These are phyloP conservation scores for Himalopsyche kuldschensis DNA, from an alignment of 2,888 invertebrate species.

Conservation along the genomic window DNA sequence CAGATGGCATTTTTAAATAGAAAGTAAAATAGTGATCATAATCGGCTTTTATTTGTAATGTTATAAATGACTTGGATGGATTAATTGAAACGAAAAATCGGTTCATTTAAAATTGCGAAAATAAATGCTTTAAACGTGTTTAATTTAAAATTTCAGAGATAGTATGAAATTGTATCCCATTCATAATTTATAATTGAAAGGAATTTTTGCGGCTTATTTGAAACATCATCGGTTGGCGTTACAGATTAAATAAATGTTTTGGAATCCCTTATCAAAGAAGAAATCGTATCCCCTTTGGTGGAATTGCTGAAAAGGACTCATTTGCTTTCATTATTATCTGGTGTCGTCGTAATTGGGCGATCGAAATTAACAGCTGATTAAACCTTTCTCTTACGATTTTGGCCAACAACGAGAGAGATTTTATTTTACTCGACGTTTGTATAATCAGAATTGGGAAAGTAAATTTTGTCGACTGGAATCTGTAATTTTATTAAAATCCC, in stretches of 20 bases:
- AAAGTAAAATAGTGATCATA: too few relatives aligned
- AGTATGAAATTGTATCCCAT: too few relatives aligned
- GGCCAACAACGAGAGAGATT: not conserved
- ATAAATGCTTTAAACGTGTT: too few relatives aligned
- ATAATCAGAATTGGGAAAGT: not conserved
- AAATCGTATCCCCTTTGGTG: not conserved
- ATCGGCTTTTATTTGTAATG: too few relatives aligned
- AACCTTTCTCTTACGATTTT: not conserved
- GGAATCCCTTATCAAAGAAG: not conserved
- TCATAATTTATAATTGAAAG: not conserved
- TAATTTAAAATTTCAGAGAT: too few relatives aligned
- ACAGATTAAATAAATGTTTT: not conserved
- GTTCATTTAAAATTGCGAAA: too few relatives aligned
- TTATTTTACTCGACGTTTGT: not conserved
- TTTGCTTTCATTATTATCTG: not conserved
- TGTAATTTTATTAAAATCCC: not conserved
- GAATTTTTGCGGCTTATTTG: not conserved
- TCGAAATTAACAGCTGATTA: not conserved
- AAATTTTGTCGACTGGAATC: not conserved
- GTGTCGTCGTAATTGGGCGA: not conserved
- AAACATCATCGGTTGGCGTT: not conserved
- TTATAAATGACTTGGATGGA: too few relatives aligned
- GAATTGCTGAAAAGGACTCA: not conserved
- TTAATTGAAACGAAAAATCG: too few relatives aligned
- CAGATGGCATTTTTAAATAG: too few relatives aligned